Evolutionary conservation across 2,113 vertebrate genomes (phyloP).

Genomic region (Pelodiscus sinensis): DNA sequence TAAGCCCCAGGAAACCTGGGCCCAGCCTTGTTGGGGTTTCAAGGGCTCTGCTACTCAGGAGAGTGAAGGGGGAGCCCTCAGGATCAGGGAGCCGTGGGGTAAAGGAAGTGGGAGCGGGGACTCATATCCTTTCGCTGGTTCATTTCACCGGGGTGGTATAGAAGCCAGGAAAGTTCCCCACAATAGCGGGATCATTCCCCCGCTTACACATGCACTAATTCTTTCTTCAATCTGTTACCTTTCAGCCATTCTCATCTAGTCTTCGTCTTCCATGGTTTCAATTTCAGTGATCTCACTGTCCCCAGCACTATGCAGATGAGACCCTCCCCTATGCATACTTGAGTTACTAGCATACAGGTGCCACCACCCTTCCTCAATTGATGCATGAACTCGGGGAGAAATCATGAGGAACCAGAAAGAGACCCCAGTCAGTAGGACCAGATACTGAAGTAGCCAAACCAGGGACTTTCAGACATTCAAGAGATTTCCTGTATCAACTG

Average conservation of each 20-base stretch:
- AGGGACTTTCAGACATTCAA: not conserved
- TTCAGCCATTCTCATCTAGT: not conserved
- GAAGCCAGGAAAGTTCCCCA: no score
- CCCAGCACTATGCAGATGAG: not conserved
- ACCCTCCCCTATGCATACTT: not conserved
- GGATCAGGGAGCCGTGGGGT: no score
- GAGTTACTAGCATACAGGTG: not conserved
- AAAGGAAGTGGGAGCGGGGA: no score
- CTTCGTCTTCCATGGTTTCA: not conserved
- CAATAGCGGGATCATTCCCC: no score
- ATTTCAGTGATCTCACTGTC: not conserved
- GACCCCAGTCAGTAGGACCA: not conserved
- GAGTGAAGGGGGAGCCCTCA: no score
- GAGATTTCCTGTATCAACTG: not conserved
- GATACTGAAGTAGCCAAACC: not conserved
- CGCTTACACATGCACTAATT: no score
- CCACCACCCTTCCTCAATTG: not conserved
- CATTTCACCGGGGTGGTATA: no score
- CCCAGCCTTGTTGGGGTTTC: no score
- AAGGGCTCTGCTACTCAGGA: no score
- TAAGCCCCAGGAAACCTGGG: no score
- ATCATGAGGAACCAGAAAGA: not conserved
- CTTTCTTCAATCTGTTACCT: not conserved
- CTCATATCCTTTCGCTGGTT: no score
- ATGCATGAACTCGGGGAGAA: not conserved